Evolutionary conservation across 2,888 invertebrate species (phyloP), one percentile per base, ranked within the genome.

Genomic region (Selenia dentaria): DNA sequence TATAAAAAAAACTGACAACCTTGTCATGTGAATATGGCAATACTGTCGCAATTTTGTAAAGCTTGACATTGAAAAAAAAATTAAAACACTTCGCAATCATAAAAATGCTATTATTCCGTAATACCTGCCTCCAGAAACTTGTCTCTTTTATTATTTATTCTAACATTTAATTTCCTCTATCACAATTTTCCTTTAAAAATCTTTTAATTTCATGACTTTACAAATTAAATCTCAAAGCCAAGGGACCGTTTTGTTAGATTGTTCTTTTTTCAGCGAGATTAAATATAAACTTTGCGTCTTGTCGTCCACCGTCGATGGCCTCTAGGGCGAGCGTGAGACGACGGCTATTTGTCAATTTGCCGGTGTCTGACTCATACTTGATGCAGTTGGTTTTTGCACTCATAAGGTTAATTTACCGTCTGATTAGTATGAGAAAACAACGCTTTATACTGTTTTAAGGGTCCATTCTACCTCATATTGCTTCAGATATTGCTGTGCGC

Each of bases 241-340:
- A 61, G 60, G 58, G 59, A 61, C 54, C 60, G 63, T 62, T 58
- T 63, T 58, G 60, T 60, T 62, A 65, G 61, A 68, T 68, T 66
- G 71, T 62, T 60, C 70, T 74, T 76, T 74, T 70, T 69, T 62
- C 61, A 54, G 50, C 62, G 57, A 75, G 80, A 79, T 79, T 79
- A 79, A 82, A 10, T 74, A 75, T 71, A 78, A 82, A 79, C 71
- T 81, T 80, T 68, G 45, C 37, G 52, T 46, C 35, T 47, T 46
- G 51, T 49, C 37, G 14, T 18, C 18, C 18, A 20, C 27, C 46
- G 47, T 32, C 48, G 40, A 53, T 53, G 46, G 49, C 39, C 49
- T 39, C 46, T 39, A 50, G 42, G 55, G 51, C 51, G 51, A 46
- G 40, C 11, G 35, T 24, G 35, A 26, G 40, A 53, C 16, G 55